Evolutionary conservation across 2,888 invertebrate species (phyloP), one percentile per base, ranked within the genome.

Genomic region (Syrphus vitripennis): DNA sequence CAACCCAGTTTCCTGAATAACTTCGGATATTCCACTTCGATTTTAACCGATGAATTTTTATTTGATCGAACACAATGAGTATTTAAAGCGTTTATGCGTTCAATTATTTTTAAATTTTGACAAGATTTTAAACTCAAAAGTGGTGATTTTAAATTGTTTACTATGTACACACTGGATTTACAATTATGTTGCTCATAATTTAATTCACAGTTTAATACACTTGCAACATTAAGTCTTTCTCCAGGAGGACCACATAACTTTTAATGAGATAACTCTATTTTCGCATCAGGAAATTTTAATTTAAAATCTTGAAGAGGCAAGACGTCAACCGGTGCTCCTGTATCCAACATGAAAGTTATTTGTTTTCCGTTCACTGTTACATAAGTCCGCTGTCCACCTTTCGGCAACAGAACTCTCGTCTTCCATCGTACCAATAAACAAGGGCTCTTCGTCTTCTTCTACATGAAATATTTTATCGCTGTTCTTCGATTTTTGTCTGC

Each of bases 91-190:
- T 76, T 26, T 5, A 59, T 48, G 0, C 67, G 57, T 26, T 69
- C 12, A 19, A 67, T 76, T 29, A 70, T 77, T 61, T 67, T 16
- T 2, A 69, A 69, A 70, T 61, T 70, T 69, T 77, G 37, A n/a
- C 61, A 77, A 48, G 59, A 77, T 50, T 77, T 77, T 53, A 77
- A 59, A 45, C 69, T 77, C 26, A 70, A 53, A 59, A 76, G 29
- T 1, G 48, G 69, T 37, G 69, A 76, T 76, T 67, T 76, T 19
- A 76, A 37, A 37, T 69, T 69, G 3, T 76, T 48, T 16, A 69
- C 29, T 9, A 76, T 76, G 9, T 59, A 74, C 26, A 74, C 12
- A 6, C 21, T 37, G 40, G n/a, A n/a, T n/a, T 57, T 48, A 57
- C 65, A 67, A 3, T 0, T 12, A n/a, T 45, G 10, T 24, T 45